Percentiles rank a stretch among this genome's conserved stretches.
Evolutionary conservation across 1,140 invertebrate species (phyloP).

Genomic region (Drosophila insularis): DNA sequence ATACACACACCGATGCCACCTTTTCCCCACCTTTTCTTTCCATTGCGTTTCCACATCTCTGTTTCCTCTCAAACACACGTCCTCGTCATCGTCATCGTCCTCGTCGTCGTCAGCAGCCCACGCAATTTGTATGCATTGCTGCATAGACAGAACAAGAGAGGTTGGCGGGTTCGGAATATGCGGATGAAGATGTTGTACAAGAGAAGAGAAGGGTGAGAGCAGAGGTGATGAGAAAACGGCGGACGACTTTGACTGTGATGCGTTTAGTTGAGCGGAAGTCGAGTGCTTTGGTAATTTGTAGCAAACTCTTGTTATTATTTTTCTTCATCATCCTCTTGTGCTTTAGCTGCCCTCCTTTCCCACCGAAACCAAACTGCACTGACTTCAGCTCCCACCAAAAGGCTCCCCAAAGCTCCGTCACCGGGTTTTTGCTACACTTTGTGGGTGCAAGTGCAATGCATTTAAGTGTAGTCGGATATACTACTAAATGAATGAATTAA

Average conservation of each 20-base stretch:
- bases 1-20: conserved; percentile 2
- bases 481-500: conserved; percentile 57
- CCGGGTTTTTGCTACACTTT: conserved; percentile 22
- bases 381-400: not conserved
- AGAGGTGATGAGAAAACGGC: conserved; percentile 21
- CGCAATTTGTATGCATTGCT: conserved; percentile 41
- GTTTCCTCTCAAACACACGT: not conserved
- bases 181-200: too few species aligned
- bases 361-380: not conserved
- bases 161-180: too few species aligned
- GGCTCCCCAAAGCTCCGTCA: not conserved
- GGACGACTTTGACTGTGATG: conserved; percentile 54
- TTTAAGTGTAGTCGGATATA: conserved; percentile 39
- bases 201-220: not conserved
- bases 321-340: conserved; percentile 10
- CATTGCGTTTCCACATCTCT: not conserved
- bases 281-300: conserved; percentile 76
- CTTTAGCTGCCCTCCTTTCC: not conserved
- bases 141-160: not conserved
- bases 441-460: conserved; percentile 12
- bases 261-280: conserved; percentile 75
- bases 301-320: conserved; percentile 44
- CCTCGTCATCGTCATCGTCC: not conserved
- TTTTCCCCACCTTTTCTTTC: not conserved
- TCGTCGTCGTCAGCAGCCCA: not conserved